phyloP scores from a whole-genome alignment of 2,113 vertebrate genomes.

The Cranoglanis bouderius region DNA sequence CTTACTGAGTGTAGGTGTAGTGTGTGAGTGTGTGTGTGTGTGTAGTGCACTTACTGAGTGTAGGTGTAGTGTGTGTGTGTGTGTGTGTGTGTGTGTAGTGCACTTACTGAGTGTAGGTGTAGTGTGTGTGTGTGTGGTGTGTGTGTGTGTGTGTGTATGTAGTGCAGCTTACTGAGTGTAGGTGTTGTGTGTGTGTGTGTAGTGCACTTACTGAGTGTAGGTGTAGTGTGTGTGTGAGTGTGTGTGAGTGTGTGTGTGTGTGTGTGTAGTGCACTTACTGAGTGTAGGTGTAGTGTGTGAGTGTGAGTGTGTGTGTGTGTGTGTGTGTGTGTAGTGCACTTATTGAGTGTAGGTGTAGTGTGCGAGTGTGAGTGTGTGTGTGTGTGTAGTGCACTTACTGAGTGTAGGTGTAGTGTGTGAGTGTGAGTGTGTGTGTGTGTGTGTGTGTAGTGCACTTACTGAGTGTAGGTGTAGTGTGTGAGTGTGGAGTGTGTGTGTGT shows the following conservation, averaged over 20 bases:
- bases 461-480: background rate
- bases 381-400: too few species aligned
- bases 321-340: too few species aligned
- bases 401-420: too few species aligned
- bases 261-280: background rate
- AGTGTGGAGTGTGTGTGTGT: background rate
- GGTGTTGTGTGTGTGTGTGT: background rate
- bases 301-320: background rate
- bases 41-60: background rate
- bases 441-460: too few species aligned
- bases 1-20: constrained; percentile 65
- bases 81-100: background rate
- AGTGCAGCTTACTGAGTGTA: too few species aligned
- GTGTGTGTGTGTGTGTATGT: background rate
- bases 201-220: background rate
- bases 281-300: background rate
- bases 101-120: background rate
- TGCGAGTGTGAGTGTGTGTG: background rate
- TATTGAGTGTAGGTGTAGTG: too few species aligned
- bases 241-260: background rate
- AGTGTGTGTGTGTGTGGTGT: background rate
- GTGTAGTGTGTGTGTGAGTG: background rate
- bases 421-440: too few species aligned
- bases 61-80: background rate
- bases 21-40: constrained; percentile 63